Conservation (phyloP, 2,888 invertebrate species). For the Ormyrus labotus region DNA sequence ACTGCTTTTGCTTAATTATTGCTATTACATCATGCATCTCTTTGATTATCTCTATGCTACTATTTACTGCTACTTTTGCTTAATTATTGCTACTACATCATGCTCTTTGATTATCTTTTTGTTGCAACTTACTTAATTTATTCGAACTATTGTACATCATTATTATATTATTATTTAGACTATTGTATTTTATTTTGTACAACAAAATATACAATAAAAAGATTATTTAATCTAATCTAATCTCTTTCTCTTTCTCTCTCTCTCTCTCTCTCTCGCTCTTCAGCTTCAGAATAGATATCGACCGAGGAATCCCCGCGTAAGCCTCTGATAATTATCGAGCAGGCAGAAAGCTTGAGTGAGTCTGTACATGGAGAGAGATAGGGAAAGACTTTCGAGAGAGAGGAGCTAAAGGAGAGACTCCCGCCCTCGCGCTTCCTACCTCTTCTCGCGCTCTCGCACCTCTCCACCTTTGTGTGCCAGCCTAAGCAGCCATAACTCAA, state of each 20-base stretch:
- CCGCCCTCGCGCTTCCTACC: slow-evolving; percentile 10
- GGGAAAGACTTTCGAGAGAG: background rate
- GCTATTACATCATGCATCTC: too few relatives aligned
- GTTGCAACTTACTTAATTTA: too few relatives aligned
- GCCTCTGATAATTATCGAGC: slow-evolving; percentile 24
- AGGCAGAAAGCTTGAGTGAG: background rate
- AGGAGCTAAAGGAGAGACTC: background rate
- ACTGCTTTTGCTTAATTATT: too few relatives aligned
- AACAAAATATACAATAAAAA: too few relatives aligned
- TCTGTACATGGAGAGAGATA: background rate
- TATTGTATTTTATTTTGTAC: too few relatives aligned
- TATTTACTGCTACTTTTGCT: too few relatives aligned
- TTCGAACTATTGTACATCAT: too few relatives aligned
- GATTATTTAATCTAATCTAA: too few relatives aligned
- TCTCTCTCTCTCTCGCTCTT: background rate
- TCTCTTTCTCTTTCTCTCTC: background rate
- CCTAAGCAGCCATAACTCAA: slow-evolving; percentile 69
- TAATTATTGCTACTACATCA: too few relatives aligned
- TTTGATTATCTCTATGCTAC: too few relatives aligned
- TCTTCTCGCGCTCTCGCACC: slow-evolving; percentile 39
- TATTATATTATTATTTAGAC: too few relatives aligned
- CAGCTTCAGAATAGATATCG: background rate
- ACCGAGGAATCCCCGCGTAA: background rate
- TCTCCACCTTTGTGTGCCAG: slow-evolving; percentile 62
- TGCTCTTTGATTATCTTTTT: too few relatives aligned